Percentiles rank a stretch among this genome's conserved stretches.
Conservation (phyloP, 2,797 vertebrate species). For the Catamblyrhynchus diadema region DNA sequence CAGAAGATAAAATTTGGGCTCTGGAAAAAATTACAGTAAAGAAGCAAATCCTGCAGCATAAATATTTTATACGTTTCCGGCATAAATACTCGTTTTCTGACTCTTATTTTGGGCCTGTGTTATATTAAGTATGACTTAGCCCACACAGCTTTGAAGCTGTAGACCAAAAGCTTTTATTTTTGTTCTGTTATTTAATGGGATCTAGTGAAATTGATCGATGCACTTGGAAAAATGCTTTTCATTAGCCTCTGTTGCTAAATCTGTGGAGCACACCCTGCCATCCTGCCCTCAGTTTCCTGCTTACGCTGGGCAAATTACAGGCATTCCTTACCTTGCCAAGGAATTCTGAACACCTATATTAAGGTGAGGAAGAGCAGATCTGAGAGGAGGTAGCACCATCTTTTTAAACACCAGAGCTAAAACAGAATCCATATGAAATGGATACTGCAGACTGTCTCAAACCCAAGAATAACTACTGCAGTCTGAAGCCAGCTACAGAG, state of each 20-base stretch:
- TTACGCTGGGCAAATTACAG: not conserved
- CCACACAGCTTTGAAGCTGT: slow-evolving; percentile 46
- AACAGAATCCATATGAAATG: not conserved
- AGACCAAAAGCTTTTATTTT: slow-evolving; percentile 47
- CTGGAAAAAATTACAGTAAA: slow-evolving; percentile 14
- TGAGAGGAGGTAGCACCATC: not conserved
- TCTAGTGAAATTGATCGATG: slow-evolving; percentile 1
- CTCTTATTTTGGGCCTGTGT: slow-evolving; percentile 17
- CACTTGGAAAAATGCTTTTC: not conserved
- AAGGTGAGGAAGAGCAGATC: not conserved
- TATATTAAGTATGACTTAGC: slow-evolving; percentile 18
- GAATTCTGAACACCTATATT: not conserved
- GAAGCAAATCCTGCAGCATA: not conserved
- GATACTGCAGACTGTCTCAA: not conserved
- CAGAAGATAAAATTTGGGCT: not conserved
- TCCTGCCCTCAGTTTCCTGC: not conserved
- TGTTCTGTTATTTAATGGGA: slow-evolving; percentile 16
- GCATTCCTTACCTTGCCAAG: not conserved
- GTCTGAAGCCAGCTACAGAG: not conserved
- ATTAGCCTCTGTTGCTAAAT: not conserved
- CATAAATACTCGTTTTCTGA: slow-evolving; percentile 2
- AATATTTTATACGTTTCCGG: not conserved
- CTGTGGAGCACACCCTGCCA: not conserved
- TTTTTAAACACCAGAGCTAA: not conserved
- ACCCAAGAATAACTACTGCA: not conserved